phyloP scores from a whole-genome alignment of 2,113 vertebrate genomes.

The Syngnathus typhle region DNA sequence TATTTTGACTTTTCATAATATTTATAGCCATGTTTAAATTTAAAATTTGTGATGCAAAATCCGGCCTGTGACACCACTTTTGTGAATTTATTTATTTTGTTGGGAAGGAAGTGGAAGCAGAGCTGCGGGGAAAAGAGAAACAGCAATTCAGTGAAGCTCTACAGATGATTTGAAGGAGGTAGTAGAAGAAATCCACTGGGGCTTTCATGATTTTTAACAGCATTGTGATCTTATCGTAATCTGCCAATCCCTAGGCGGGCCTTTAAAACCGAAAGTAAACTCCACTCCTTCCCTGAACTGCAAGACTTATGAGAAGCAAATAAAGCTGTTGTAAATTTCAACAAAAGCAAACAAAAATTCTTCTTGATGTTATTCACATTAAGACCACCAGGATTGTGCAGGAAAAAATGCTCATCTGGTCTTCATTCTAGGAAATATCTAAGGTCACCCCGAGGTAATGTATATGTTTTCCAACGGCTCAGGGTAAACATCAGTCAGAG shows the following conservation, averaged over 20 bases:
- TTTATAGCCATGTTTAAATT: not conserved
- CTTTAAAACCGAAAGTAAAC: conserved; percentile 17
- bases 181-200: not conserved
- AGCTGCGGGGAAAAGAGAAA: conserved; percentile 19
- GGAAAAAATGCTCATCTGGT: no score
- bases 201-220: not conserved
- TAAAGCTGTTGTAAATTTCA: not conserved
- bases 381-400: no score
- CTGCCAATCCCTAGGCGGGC: not conserved
- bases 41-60: not conserved
- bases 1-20: not conserved
- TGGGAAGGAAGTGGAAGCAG: conserved; percentile 16
- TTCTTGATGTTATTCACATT: not conserved
- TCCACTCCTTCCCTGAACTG: not conserved
- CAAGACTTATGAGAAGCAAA: not conserved
- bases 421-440: no score
- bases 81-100: not conserved
- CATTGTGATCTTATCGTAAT: not conserved
- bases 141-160: conserved; percentile 5
- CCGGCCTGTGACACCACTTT: not conserved
- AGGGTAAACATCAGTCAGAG: not conserved
- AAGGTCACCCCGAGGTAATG: no score
- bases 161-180: conserved; percentile 8
- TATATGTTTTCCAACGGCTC: no score
- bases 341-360: not conserved